These are phyloP conservation scores for Crocuta crocuta DNA, from an alignment of 2,113 vertebrate species.

Conservation along the genomic window DNA sequence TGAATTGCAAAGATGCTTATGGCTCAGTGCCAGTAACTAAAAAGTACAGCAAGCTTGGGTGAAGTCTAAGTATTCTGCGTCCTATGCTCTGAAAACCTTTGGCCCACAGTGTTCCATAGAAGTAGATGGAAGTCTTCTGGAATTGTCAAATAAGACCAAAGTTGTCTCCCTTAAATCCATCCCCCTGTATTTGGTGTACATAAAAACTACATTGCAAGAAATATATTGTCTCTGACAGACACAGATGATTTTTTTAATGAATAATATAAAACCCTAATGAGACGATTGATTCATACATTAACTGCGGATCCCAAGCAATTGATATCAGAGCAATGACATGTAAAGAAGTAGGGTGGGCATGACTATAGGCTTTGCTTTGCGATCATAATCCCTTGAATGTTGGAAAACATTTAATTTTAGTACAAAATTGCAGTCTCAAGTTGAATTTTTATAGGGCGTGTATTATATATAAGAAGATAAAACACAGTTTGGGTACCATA, in stretches of 20 bases:
- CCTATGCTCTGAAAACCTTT: not conserved
- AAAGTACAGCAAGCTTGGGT: not conserved
- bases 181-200: not conserved
- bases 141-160: not conserved
- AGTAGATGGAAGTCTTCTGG: accelerated
- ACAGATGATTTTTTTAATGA: constrained; percentile 50
- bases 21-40: not conserved
- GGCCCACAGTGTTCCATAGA: not conserved
- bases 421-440: not conserved
- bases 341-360: not conserved
- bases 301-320: not conserved
- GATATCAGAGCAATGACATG: constrained; percentile 31
- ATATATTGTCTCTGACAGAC: not conserved
- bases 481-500: not conserved
- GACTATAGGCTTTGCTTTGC: not conserved
- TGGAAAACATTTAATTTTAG: not conserved
- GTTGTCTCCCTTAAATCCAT: not conserved
- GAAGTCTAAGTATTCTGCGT: not conserved
- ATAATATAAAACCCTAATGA: constrained; percentile 56
- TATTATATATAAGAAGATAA: not conserved
- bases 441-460: not conserved
- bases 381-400: not conserved
- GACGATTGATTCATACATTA: constrained; percentile 49
- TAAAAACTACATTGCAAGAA: not conserved
- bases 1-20: not conserved